phyloP scores from a whole-genome alignment of 2,113 vertebrate genomes.

The Cynoglossus semilaevis region DNA sequence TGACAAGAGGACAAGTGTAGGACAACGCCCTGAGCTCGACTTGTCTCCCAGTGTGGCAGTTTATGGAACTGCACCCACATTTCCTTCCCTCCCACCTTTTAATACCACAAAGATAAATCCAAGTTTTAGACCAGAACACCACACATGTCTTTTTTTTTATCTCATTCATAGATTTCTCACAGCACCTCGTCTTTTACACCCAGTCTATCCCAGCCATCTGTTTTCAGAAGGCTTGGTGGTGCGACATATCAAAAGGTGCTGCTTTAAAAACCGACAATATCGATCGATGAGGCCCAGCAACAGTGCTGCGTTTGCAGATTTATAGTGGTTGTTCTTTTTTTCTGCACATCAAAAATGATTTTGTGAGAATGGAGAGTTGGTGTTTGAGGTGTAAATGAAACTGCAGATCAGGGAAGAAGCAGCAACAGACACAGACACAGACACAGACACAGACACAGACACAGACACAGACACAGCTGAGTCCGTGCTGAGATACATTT shows the following conservation, averaged over 20 bases:
- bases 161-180: neutral
- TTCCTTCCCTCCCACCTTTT: too few relatives aligned
- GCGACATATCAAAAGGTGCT: constrained; percentile 10
- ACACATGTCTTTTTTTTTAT: constrained; percentile 18
- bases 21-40: too few relatives aligned
- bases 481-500: too few relatives aligned
- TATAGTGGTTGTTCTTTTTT: constrained; percentile 38
- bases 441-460: too few relatives aligned
- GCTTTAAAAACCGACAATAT: constrained; percentile 22
- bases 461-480: too few relatives aligned
- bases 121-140: neutral
- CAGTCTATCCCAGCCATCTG: neutral
- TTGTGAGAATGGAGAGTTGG: constrained; percentile 20
- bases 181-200: neutral
- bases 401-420: constrained; percentile 45
- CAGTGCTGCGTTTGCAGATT: constrained; percentile 39
- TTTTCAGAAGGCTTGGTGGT: constrained; percentile 1
- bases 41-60: too few relatives aligned
- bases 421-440: constrained; percentile 38
- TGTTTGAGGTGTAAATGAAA: constrained; percentile 55
- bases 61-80: too few relatives aligned
- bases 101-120: too few relatives aligned
- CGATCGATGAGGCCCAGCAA: constrained; percentile 14
- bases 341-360: constrained; percentile 32
- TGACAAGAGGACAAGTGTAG: too few relatives aligned